Percentiles rank a stretch among this genome's conserved stretches.
Conservation (phyloP, 2,888 invertebrate genomes). For the Mechanitis mazaeus region DNA sequence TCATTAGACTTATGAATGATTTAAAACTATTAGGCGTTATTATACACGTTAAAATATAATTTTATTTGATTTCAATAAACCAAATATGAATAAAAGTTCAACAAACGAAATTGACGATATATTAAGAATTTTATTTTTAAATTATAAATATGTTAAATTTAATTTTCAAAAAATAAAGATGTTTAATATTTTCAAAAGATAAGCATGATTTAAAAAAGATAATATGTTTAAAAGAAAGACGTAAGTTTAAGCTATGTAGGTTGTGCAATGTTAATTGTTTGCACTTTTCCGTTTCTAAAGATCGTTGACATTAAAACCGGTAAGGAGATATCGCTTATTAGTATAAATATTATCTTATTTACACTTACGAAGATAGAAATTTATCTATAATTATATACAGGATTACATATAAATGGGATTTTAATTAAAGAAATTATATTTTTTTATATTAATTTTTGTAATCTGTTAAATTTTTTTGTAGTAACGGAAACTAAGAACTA, state of each 20-base stretch:
- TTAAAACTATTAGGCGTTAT: not conserved
- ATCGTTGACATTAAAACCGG: slow-evolving; percentile 22
- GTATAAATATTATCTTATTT: slow-evolving; percentile 24
- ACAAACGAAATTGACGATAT: not conserved
- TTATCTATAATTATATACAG: slow-evolving; percentile 16
- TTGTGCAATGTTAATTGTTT: slow-evolving; percentile 20
- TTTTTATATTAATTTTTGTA: too few species aligned
- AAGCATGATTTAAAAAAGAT: too few species aligned
- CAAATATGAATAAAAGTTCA: not conserved
- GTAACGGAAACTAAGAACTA: too few species aligned
- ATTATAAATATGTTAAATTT: not conserved
- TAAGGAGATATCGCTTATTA: slow-evolving; percentile 17
- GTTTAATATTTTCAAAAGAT: too few species aligned
- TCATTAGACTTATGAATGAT: not conserved
- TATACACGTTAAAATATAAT: not conserved
- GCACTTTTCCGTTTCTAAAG: slow-evolving; percentile 20
- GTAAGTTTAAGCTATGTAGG: not conserved
- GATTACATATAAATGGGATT: too few species aligned
- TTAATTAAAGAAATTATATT: slow-evolving; percentile 5
- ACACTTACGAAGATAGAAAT: slow-evolving; percentile 13
- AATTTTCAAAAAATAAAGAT: not conserved
- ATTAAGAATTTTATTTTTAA: not conserved
- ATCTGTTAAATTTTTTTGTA: too few species aligned
- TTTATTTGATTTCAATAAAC: not conserved
- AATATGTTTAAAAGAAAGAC: too few species aligned